These are phyloP conservation scores for Serranus cabrilla DNA, from an alignment of 2,797 vertebrate genomes.

Conservation along the genomic window DNA sequence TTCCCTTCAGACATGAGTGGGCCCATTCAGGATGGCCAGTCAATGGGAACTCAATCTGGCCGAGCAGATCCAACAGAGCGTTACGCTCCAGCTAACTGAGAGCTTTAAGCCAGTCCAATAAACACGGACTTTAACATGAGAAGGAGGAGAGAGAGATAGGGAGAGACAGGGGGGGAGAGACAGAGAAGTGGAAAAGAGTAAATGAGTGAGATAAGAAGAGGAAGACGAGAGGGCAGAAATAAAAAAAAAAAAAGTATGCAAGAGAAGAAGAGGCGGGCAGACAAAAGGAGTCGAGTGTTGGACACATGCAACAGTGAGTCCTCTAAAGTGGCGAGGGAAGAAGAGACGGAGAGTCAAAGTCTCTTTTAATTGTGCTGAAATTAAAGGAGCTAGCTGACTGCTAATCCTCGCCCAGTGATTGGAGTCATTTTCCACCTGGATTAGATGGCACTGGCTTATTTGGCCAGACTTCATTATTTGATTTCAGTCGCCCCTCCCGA, in stretches of 20 bases:
- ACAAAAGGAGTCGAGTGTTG: constrained; percentile 50
- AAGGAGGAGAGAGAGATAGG: constrained; percentile 49
- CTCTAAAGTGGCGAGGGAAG: constrained; percentile 57
- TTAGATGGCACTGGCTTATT: constrained; percentile 83
- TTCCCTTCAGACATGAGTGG: constrained; percentile 84
- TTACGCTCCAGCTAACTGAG: constrained; percentile 74
- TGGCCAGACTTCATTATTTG: constrained; percentile 81
- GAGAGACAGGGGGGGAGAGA: constrained; percentile 24
- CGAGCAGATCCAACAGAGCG: constrained; percentile 71
- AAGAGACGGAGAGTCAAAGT: constrained; percentile 81
- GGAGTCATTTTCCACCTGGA: constrained; percentile 86
- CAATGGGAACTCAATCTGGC: constrained; percentile 86
- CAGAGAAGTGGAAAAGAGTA: constrained; percentile 20
- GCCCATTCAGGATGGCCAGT: constrained; percentile 84
- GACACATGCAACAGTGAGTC: constrained; percentile 70
- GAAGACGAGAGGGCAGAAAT: constrained; percentile 27
- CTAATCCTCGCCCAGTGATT: constrained; percentile 83
- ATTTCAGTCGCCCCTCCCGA: constrained; percentile 69
- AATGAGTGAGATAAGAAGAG: constrained; percentile 40
- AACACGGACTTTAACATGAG: constrained; percentile 81
- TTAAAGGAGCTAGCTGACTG: constrained; percentile 78
- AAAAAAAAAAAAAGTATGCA: constrained; percentile 16
- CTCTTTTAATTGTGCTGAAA: constrained; percentile 89
- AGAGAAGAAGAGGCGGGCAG: constrained; percentile 13
- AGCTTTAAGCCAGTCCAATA: constrained; percentile 81